These are phyloP conservation scores for Torymus aiolomorphi DNA, from an alignment of 2,888 invertebrate species.

Conservation along the genomic window DNA sequence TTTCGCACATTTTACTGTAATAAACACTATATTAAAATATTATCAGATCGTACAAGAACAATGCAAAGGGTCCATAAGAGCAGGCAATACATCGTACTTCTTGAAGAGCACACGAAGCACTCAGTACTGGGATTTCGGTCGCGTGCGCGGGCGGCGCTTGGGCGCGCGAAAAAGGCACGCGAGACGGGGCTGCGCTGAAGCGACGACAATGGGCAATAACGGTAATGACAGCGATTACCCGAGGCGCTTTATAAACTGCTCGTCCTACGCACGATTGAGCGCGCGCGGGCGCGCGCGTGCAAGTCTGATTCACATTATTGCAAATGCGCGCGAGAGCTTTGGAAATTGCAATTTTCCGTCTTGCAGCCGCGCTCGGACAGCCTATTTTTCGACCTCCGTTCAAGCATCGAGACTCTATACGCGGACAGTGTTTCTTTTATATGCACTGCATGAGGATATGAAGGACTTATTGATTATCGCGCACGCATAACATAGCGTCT, in stretches of 20 bases:
- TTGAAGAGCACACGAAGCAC: background rate
- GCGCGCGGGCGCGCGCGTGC: background rate
- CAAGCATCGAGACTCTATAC: background rate
- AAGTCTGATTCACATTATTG: conserved; percentile 25
- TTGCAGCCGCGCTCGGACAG: too few relatives aligned
- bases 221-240: conserved; percentile 50
- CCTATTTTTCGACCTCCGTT: background rate
- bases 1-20: too few relatives aligned
- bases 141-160: background rate
- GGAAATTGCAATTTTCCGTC: background rate
- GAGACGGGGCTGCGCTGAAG: background rate
- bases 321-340: background rate
- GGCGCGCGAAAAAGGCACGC: background rate
- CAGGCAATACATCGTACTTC: background rate
- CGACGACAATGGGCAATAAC: conserved; percentile 45
- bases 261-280: conserved; percentile 20
- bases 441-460: too few relatives aligned
- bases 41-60: too few relatives aligned
- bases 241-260: conserved; percentile 15
- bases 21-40: too few relatives aligned
- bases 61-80: too few relatives aligned
- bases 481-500: too few relatives aligned
- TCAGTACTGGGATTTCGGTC: background rate
- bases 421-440: too few relatives aligned
- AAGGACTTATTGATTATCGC: too few relatives aligned